phyloP scores from a whole-genome alignment of 2,797 vertebrate genomes.

The Agapornis canus region DNA sequence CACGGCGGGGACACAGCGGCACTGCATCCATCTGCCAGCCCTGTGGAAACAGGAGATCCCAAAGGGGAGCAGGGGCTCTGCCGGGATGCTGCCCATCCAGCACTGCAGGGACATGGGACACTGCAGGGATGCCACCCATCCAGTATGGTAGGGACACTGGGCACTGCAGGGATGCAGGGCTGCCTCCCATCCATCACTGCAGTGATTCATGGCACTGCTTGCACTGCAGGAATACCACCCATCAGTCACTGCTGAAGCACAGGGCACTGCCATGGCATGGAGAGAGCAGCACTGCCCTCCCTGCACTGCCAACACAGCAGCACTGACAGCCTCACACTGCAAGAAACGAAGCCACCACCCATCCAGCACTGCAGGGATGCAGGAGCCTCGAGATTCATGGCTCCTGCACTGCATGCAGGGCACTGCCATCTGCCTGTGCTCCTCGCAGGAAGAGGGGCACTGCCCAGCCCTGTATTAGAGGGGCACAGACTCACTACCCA shows the following conservation, averaged over 20 bases:
- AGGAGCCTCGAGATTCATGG: neutral
- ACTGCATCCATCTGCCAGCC: neutral
- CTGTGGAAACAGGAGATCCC: neutral
- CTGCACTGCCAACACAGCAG: neutral
- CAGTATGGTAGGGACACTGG: neutral
- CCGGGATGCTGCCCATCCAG: neutral
- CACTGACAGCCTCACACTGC: neutral
- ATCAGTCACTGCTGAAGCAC: neutral
- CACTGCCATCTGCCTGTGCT: neutral
- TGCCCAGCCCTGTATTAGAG: neutral
- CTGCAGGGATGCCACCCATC: no score
- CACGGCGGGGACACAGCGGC: neutral
- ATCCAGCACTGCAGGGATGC: neutral
- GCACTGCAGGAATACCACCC: neutral
- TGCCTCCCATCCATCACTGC: neutral
- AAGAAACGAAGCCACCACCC: neutral
- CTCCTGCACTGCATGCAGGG: neutral
- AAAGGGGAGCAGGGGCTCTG: neutral
- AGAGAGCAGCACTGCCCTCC: neutral
- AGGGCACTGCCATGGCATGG: neutral
- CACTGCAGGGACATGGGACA: neutral
- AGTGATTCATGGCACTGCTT: neutral
- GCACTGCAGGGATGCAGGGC: neutral
- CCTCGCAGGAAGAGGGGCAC: neutral
- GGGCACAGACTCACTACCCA: neutral